Conservation (phyloP, 2,113 vertebrate genomes). For the Lota lota region DNA sequence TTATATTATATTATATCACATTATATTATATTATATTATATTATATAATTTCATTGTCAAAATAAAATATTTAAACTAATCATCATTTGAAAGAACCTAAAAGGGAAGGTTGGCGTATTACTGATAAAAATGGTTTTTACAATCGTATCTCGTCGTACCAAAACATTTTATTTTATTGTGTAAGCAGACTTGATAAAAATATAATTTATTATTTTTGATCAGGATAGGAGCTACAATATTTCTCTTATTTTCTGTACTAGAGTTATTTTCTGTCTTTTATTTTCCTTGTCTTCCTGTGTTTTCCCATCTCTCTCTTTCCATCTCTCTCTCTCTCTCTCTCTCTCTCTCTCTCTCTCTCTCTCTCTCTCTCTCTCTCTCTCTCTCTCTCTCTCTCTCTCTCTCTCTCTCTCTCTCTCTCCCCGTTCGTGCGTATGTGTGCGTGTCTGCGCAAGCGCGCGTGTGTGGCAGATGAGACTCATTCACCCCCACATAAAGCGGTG, state of each 20-base stretch:
- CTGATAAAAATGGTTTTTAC: too few species aligned
- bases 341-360: not conserved
- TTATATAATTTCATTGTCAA: too few species aligned
- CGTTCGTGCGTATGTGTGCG: not conserved
- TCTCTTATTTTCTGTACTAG: too few species aligned
- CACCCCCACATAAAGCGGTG: conserved; percentile 24
- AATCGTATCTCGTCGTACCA: too few species aligned
- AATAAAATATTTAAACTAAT: too few species aligned
- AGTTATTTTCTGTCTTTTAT: not conserved
- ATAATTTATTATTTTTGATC: too few species aligned
- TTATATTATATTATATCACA: not conserved
- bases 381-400: not conserved
- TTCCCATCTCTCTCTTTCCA: not conserved
- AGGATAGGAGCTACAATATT: too few species aligned
- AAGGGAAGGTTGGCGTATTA: too few species aligned
- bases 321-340: not conserved
- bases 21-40: too few species aligned
- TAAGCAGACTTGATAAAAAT: too few species aligned
- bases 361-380: conserved; percentile 4
- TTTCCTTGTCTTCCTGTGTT: not conserved
- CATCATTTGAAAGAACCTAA: too few species aligned
- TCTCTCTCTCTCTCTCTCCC: not conserved
- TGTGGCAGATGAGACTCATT: conserved; percentile 38
- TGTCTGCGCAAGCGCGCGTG: not conserved
- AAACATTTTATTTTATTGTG: too few species aligned